Conservation (phyloP, 2,797 vertebrate species). For the Agapornis canus region DNA sequence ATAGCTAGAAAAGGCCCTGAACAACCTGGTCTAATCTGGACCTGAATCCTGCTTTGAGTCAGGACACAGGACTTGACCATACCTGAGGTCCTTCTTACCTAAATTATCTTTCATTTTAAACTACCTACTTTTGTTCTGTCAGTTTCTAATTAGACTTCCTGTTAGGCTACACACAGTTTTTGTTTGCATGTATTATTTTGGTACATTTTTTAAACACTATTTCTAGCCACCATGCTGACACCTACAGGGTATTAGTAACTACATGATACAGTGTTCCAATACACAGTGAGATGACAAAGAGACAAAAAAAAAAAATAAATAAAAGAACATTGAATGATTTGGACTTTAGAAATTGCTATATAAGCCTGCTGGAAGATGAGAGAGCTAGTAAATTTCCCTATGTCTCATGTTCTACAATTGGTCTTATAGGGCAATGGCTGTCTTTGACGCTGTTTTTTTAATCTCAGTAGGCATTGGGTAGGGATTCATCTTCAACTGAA, state of each 20-base stretch:
- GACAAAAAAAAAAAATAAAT: no score
- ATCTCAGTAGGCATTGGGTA: not conserved
- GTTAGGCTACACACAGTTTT: not conserved
- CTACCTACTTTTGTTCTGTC: not conserved
- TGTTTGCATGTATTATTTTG: not conserved
- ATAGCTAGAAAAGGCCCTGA: not conserved
- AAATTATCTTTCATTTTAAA: not conserved
- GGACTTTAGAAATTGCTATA: not conserved
- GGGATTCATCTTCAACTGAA: not conserved
- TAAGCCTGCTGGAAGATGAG: not conserved
- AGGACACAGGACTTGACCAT: not conserved
- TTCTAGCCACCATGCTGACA: not conserved
- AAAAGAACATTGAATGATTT: not conserved
- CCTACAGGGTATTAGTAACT: not conserved
- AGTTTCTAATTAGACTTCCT: not conserved
- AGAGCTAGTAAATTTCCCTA: not conserved
- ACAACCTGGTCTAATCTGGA: not conserved
- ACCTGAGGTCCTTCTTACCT: not conserved
- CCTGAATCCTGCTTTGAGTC: not conserved
- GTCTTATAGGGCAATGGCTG: not conserved
- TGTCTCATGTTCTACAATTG: not conserved
- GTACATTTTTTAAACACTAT: not conserved
- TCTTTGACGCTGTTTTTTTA: not conserved
- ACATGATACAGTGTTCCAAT: not conserved
- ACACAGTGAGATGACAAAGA: not conserved